phyloP scores from a whole-genome alignment of 2,888 invertebrate genomes.

The Callyntrura guangdongensis region DNA sequence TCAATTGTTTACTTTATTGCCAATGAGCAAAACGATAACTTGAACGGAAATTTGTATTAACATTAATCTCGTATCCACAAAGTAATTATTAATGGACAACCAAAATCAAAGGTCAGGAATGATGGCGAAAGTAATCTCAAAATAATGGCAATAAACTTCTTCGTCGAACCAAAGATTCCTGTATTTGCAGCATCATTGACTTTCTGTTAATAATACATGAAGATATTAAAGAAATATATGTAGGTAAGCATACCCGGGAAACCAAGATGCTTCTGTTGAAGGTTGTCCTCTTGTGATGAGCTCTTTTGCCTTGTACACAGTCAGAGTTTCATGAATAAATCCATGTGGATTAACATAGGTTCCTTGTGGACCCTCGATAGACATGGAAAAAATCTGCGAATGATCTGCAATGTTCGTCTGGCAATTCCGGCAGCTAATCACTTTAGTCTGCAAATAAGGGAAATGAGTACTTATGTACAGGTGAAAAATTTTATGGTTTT shows the following conservation, averaged over 20 bases:
- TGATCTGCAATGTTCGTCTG: constrained; percentile 88
- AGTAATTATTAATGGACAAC: background rate
- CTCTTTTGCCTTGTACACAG: constrained; percentile 87
- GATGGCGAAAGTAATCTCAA: constrained; percentile 20
- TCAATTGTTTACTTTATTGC: background rate
- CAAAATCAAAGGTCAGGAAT: background rate
- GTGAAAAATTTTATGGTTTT: too few species aligned
- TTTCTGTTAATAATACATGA: background rate
- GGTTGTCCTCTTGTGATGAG: constrained; percentile 87
- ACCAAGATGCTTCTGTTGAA: constrained; percentile 93
- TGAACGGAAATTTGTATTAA: background rate
- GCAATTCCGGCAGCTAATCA: constrained; percentile 88
- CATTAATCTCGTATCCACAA: background rate
- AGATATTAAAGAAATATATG: too few species aligned
- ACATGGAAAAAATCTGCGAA: constrained; percentile 92
- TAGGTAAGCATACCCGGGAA: constrained; percentile 93
- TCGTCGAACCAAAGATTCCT: background rate
- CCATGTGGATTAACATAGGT: constrained; percentile 94
- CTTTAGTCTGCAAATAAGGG: constrained; percentile 86
- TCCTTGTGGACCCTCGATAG: constrained; percentile 92
- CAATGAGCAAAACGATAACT: background rate
- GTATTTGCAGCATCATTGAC: background rate
- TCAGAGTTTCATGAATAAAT: constrained; percentile 93
- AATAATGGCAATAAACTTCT: constrained; percentile 50
- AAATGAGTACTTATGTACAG: too few species aligned